Percentiles rank a stretch among this genome's conserved stretches.
Conservation (phyloP, 2,888 invertebrate genomes). For the Herminia tarsipennalis region DNA sequence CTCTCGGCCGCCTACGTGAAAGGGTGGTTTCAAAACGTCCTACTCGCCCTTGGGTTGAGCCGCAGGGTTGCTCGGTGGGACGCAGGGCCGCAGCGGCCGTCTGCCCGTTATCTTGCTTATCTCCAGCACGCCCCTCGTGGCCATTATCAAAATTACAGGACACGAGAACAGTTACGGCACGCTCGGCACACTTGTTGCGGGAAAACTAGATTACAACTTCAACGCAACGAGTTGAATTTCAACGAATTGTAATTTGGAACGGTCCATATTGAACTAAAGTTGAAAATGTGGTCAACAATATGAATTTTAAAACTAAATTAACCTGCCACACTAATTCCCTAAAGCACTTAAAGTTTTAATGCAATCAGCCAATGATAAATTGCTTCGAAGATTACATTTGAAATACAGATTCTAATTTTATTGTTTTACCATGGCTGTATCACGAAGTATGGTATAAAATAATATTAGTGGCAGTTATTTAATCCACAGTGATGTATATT, state of each 20-base stretch:
- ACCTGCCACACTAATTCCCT: conserved; percentile 8
- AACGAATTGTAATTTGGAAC: conserved; percentile 35
- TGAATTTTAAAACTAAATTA: conserved; percentile 25
- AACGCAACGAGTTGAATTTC: conserved; percentile 37
- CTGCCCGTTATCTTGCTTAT: conserved; percentile 60
- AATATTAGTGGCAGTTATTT: conserved; percentile 31
- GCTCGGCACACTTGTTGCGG: conserved; percentile 49
- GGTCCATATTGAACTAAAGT: conserved; percentile 12
- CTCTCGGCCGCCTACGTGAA: conserved; percentile 25
- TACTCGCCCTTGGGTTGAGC: conserved; percentile 21
- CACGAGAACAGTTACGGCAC: conserved; percentile 23
- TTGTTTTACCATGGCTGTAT: conserved; percentile 11
- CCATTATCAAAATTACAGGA: conserved; percentile 73
- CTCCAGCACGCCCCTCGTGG: conserved; percentile 50
- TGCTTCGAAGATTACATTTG: conserved; percentile 9
- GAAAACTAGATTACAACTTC: conserved; percentile 38
- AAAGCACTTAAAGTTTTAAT: conserved; percentile 10
- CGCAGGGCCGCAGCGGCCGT: conserved; percentile 20
- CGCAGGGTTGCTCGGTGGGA: conserved; percentile 24
- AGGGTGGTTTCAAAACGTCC: conserved; percentile 29
- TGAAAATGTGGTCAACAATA: conserved; percentile 18
- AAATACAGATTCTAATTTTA: conserved; percentile 15
- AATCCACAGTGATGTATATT: conserved; percentile 31
- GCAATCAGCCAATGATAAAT: conserved; percentile 26
- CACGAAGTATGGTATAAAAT: conserved; percentile 31